Evolutionary conservation across 2,888 invertebrate species (phyloP).

Genomic region (Dysmachus trigonus): DNA sequence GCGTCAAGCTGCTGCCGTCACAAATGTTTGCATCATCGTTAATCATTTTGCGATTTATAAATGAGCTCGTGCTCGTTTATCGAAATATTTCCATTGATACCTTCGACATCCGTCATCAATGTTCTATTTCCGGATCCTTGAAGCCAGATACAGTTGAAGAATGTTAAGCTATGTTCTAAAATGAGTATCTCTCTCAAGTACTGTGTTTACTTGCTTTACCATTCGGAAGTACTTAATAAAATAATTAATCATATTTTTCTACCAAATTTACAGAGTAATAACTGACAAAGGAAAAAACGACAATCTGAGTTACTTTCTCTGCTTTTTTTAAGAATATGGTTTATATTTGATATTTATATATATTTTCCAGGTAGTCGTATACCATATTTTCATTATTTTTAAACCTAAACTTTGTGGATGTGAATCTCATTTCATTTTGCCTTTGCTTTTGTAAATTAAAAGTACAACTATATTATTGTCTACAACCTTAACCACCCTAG

Average conservation of each 20-base stretch:
- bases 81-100: background rate
- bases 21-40: background rate
- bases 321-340: background rate
- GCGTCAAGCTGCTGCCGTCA: slow-evolving; percentile 1
- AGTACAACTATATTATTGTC: too few species aligned
- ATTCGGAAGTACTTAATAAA: background rate
- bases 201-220: slow-evolving; percentile 1
- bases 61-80: background rate
- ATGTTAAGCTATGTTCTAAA: background rate
- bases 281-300: background rate
- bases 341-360: too few species aligned
- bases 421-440: too few species aligned
- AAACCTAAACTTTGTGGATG: too few species aligned
- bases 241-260: background rate
- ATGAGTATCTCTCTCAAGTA: slow-evolving; percentile 8
- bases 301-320: background rate
- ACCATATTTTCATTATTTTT: too few species aligned
- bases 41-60: background rate
- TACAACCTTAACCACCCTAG: too few species aligned
- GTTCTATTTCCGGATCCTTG: slow-evolving; percentile 8
- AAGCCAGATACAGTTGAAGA: background rate
- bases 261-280: background rate
- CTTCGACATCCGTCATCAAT: background rate
- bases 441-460: too few species aligned
- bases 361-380: too few species aligned